Evolutionary conservation across 2,888 invertebrate genomes (phyloP).

Genomic region (Pandemis corylana): DNA sequence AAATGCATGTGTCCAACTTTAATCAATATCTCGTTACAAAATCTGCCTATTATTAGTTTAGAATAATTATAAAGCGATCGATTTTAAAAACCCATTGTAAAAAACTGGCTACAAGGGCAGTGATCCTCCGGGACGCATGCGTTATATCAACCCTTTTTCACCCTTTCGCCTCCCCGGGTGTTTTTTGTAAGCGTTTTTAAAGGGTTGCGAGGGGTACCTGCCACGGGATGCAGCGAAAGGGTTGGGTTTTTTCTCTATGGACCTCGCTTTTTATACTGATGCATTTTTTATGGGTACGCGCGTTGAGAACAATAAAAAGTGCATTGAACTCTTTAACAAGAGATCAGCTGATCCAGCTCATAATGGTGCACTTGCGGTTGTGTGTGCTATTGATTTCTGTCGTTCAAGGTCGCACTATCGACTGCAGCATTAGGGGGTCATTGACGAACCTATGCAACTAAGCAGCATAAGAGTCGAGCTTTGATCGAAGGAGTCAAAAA

Average conservation of each 20-base stretch:
- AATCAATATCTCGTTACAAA: slow-evolving; percentile 17
- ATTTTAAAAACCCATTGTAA: slow-evolving; percentile 51
- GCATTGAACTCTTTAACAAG: slow-evolving; percentile 77
- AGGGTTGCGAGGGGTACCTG: slow-evolving; percentile 83
- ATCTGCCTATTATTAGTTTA: slow-evolving; percentile 24
- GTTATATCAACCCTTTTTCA: slow-evolving; percentile 83
- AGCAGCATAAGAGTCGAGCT: no score
- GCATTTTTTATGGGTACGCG: slow-evolving; percentile 67
- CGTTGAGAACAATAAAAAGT: slow-evolving; percentile 73
- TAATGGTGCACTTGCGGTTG: slow-evolving; percentile 78
- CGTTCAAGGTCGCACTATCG: slow-evolving; percentile 71
- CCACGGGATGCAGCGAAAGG: slow-evolving; percentile 78
- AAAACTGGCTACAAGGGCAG: slow-evolving; percentile 79
- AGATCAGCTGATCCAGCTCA: slow-evolving; percentile 77
- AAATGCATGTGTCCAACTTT: not conserved
- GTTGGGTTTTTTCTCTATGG: slow-evolving; percentile 78
- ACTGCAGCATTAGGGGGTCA: slow-evolving; percentile 36
- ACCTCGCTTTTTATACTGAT: slow-evolving; percentile 67
- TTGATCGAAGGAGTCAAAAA: no score
- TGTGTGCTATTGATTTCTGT: slow-evolving; percentile 75
- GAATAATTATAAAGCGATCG: slow-evolving; percentile 38
- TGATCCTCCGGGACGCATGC: slow-evolving; percentile 80
- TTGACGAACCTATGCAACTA: slow-evolving; percentile 1
- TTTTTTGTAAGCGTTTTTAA: slow-evolving; percentile 83
- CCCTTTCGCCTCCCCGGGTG: slow-evolving; percentile 80